Evolutionary conservation across 2,797 vertebrate genomes (phyloP).

Genomic region (Microchirus variegatus): DNA sequence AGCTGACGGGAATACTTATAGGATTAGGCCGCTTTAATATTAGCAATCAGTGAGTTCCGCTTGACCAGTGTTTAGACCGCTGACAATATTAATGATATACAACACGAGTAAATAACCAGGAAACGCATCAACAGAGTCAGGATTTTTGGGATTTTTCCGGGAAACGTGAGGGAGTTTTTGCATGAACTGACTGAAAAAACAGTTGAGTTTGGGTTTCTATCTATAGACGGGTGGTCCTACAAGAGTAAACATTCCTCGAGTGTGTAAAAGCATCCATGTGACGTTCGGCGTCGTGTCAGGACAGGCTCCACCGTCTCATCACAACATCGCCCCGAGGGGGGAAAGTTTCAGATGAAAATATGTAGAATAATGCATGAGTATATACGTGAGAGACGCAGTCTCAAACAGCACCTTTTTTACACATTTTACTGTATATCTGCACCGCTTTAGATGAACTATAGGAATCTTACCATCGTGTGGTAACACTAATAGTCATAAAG

Average conservation of each 20-base stretch:
- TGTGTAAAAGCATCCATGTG: slow-evolving; percentile 1
- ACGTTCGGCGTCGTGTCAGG: slow-evolving; percentile 10
- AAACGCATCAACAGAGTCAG: not conserved
- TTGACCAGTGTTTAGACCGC: not conserved
- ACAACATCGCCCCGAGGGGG: not conserved
- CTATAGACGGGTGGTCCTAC: not conserved
- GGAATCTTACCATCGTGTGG: too few relatives aligned
- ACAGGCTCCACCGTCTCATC: slow-evolving; percentile 13
- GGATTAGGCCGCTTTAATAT: too few relatives aligned
- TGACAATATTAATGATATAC: not conserved
- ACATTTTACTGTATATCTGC: too few relatives aligned
- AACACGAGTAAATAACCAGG: not conserved
- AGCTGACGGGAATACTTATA: not conserved
- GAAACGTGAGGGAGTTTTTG: slow-evolving; percentile 6
- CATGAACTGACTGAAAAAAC: not conserved
- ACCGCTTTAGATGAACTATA: too few relatives aligned
- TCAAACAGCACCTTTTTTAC: too few relatives aligned
- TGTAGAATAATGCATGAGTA: not conserved
- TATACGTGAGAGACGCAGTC: too few relatives aligned
- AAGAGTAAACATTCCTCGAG: slow-evolving; percentile 25
- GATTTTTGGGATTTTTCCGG: not conserved
- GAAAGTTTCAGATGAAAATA: not conserved
- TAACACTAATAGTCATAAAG: too few relatives aligned
- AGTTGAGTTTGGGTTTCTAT: not conserved
- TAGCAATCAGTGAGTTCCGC: not conserved